Percentiles rank a stretch among this genome's conserved stretches.
phyloP scores from a whole-genome alignment of 2,113 vertebrate genomes.

The Bettongia penicillata region DNA sequence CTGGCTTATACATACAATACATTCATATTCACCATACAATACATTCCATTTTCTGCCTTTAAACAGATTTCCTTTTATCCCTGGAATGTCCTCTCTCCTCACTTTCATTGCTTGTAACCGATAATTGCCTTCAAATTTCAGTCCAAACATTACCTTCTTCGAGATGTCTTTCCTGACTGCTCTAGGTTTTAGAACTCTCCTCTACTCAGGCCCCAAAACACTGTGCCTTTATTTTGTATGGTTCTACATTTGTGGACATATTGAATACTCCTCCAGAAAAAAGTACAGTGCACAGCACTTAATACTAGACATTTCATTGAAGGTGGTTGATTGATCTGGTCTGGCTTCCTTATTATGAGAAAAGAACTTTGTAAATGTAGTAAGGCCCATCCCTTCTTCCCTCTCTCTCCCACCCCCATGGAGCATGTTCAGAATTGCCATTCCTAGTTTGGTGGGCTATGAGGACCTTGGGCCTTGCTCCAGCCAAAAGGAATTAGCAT shows the following conservation, averaged over 20 bases:
- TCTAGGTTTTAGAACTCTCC: not conserved
- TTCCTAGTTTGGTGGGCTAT: not conserved
- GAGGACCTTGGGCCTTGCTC: not conserved
- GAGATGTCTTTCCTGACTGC: not conserved
- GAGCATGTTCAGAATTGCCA: not conserved
- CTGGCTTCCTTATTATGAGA: not conserved
- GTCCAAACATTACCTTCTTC: not conserved
- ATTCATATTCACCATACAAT: not conserved
- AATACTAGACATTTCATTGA: too few species aligned
- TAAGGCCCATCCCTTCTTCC: not conserved
- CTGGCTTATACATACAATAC: not conserved
- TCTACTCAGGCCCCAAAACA: not conserved
- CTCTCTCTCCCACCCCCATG: not conserved
- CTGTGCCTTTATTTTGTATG: not conserved
- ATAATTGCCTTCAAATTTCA: not conserved
- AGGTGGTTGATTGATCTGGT: too few species aligned
- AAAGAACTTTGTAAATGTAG: not conserved
- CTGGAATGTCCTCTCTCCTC: not conserved
- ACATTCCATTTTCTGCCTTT: not conserved
- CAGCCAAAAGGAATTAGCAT: not conserved
- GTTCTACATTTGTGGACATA: not conserved
- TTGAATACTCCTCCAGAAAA: not conserved
- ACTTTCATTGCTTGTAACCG: not conserved
- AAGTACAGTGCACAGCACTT: too few species aligned
- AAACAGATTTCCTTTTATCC: not conserved